phyloP scores from a whole-genome alignment of 2,113 vertebrate genomes.

The Percina caprodes region DNA sequence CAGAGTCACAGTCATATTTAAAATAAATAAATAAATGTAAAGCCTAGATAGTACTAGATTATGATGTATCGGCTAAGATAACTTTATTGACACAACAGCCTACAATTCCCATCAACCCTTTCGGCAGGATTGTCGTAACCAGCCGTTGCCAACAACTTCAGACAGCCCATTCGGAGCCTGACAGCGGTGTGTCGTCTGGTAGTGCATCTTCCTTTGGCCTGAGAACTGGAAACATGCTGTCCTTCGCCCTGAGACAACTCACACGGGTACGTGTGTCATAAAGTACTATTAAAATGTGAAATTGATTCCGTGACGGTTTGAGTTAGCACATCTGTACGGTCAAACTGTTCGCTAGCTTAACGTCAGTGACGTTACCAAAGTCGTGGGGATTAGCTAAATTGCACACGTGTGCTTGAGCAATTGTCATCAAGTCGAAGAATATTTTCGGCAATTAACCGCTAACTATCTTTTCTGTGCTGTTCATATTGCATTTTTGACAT shows the following conservation, averaged over 20 bases:
- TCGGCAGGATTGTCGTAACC: slow-evolving; percentile 15
- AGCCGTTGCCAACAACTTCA: slow-evolving; percentile 29
- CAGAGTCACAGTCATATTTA: not conserved
- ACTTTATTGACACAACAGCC: not conserved
- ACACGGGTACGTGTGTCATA: slow-evolving; percentile 67
- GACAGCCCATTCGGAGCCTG: slow-evolving; percentile 7
- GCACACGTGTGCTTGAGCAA: not conserved
- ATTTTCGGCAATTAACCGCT: not conserved
- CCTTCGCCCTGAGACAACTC: slow-evolving; percentile 76
- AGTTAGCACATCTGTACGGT: not conserved
- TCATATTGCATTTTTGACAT: not conserved
- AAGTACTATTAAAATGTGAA: not conserved
- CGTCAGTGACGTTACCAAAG: not conserved
- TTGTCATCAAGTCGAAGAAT: not conserved
- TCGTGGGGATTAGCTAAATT: not conserved
- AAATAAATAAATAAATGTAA: too few relatives aligned
- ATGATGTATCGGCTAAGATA: too few relatives aligned
- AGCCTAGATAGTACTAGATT: not conserved
- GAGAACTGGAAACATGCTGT: slow-evolving; percentile 76
- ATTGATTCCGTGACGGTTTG: not conserved
- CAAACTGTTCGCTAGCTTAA: slow-evolving; percentile 31
- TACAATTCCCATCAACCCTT: slow-evolving; percentile 72
- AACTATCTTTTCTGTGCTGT: not conserved
- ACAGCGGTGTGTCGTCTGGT: slow-evolving; percentile 23
- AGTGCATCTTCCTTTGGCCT: slow-evolving; percentile 26